Conservation (phyloP, 92 coral and sea anemone species). For the Hydrozoanthus gracilis region DNA sequence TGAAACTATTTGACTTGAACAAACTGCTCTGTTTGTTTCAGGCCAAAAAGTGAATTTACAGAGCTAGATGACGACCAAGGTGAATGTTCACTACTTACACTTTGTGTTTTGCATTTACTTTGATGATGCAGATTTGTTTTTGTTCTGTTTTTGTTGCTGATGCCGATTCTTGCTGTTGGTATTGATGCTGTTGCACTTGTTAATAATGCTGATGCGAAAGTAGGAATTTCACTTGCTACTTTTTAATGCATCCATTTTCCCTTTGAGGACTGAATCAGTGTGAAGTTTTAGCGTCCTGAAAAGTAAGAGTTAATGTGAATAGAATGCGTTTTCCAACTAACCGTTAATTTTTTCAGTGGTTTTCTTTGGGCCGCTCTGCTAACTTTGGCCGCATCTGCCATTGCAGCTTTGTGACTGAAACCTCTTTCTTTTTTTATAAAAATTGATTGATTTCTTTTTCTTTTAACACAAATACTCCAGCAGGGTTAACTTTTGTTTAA, state of each 20-base stretch:
- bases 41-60: slow-evolving; percentile 98
- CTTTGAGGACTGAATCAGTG: no score
- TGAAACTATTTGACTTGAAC: not conserved
- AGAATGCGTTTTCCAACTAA: no score
- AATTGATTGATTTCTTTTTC: not conserved
- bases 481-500: no score
- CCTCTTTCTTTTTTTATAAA: not conserved
- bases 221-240: not conserved
- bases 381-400: no score
- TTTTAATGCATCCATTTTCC: not conserved
- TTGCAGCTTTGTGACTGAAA: no score
- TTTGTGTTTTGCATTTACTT: not conserved
- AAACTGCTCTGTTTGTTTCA: slow-evolving; percentile 26
- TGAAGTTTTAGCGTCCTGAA: no score
- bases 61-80: slow-evolving; percentile 91
- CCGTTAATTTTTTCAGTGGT: no score
- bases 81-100: slow-evolving; percentile 46
- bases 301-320: no score
- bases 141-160: not conserved
- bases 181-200: not conserved
- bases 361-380: no score
- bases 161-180: not conserved
- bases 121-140: not conserved
- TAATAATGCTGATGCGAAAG: not conserved
- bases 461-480: not conserved